These are phyloP conservation scores for Chaitophorus viminalis DNA, from an alignment of 2,888 invertebrate genomes.

Conservation along the genomic window DNA sequence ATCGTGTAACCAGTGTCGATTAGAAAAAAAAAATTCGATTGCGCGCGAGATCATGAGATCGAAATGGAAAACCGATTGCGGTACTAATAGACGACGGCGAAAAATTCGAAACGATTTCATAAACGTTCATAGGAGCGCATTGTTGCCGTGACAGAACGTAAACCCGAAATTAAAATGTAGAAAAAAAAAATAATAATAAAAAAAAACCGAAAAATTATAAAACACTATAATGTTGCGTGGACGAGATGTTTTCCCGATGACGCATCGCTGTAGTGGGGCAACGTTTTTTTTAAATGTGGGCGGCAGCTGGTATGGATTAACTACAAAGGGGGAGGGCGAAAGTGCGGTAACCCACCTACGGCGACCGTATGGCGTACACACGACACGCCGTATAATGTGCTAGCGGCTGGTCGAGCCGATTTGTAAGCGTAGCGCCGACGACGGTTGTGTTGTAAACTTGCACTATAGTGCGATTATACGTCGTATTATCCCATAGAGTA, in stretches of 20 bases:
- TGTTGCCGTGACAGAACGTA: background rate
- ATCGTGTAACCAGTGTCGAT: background rate
- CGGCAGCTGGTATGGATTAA: background rate
- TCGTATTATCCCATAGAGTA: too few species aligned
- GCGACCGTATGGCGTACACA: too few species aligned
- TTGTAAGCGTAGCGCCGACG: background rate
- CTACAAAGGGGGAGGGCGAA: background rate
- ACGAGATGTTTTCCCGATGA: slow-evolving; percentile 35
- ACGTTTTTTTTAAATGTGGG: slow-evolving; percentile 24
- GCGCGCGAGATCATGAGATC: background rate
- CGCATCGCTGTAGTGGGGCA: slow-evolving; percentile 27
- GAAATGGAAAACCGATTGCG: background rate
- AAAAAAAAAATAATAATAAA: background rate
- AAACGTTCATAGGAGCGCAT: background rate
- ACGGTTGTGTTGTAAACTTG: background rate
- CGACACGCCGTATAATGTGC: too few species aligned
- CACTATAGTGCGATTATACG: too few species aligned
- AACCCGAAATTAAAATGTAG: too few species aligned
- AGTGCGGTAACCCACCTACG: background rate
- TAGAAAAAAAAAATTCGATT: background rate
- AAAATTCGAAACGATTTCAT: background rate
- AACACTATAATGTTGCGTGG: background rate
- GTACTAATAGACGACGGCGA: background rate
- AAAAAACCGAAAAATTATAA: background rate
- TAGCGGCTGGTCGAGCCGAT: background rate